A percentile compares a stretch with the other conserved stretches of the same genome.
Evolutionary conservation across 2,888 invertebrate genomes (phyloP).

Genomic region (Spilarctia lutea): DNA sequence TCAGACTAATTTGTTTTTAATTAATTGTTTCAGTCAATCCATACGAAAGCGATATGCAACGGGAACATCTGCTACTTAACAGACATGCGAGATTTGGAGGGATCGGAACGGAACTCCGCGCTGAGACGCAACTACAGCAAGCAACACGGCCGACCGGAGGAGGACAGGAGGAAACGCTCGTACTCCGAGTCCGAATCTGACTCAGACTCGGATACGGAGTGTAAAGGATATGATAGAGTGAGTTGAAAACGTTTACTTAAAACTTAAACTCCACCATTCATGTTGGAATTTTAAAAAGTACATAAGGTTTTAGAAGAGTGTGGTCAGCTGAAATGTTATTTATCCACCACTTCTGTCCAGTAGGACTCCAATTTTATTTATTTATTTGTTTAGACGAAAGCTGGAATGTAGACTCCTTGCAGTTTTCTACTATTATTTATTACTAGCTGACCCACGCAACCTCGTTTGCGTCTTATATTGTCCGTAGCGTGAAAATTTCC

Average conservation of each 20-base stretch:
- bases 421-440: no score
- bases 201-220: slow-evolving; percentile 86
- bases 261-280: not conserved
- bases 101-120: slow-evolving; percentile 50
- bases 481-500: no score
- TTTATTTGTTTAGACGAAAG: no score
- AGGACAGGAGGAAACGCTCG: slow-evolving; percentile 77
- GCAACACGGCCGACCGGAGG: slow-evolving; percentile 78
- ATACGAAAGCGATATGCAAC: slow-evolving; percentile 72
- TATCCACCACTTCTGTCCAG: not conserved
- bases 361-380: not conserved
- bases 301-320: not conserved
- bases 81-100: slow-evolving; percentile 57
- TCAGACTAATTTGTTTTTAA: not conserved
- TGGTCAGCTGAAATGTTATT: not conserved
- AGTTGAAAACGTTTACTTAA: slow-evolving; percentile 36
- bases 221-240: slow-evolving; percentile 83
- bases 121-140: slow-evolving; percentile 79
- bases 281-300: not conserved
- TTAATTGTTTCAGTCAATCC: slow-evolving; percentile 64
- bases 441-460: no score
- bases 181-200: slow-evolving; percentile 83
- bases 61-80: slow-evolving; percentile 74
- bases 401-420: no score
- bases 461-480: no score